Percentiles rank a stretch among this genome's conserved stretches.
Evolutionary conservation across 1,140 invertebrate species (phyloP).

Genomic region (Lanistes nyassanus): DNA sequence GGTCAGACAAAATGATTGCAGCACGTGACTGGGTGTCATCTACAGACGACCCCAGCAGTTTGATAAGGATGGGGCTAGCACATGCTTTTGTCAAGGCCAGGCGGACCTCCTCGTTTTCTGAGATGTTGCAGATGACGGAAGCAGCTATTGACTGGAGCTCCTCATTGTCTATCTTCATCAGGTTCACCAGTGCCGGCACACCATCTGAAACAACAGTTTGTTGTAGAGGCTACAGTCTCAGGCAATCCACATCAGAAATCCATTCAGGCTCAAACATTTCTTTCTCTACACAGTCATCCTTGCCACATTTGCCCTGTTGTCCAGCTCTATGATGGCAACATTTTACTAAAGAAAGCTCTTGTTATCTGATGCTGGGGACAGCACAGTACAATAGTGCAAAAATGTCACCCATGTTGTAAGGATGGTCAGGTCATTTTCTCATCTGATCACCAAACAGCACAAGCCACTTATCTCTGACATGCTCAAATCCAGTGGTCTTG

Average conservation of each 20-base stretch:
- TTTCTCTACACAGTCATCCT: too few relatives aligned
- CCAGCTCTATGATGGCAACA: too few relatives aligned
- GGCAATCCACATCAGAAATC: neutral
- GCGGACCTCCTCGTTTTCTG: slow-evolving; percentile 56
- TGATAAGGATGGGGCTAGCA: slow-evolving; percentile 57
- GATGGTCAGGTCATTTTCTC: too few relatives aligned
- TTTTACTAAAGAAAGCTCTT: too few relatives aligned
- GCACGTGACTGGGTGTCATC: slow-evolving; percentile 65
- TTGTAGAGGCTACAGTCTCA: neutral
- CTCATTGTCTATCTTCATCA: slow-evolving; percentile 55
- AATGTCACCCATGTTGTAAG: too few relatives aligned
- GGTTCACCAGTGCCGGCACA: slow-evolving; percentile 54
- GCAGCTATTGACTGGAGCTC: slow-evolving; percentile 61
- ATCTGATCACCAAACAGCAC: too few relatives aligned
- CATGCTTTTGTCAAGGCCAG: slow-evolving; percentile 50
- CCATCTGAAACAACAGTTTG: slow-evolving; percentile 50
- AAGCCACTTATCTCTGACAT: too few relatives aligned
- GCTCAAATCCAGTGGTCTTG: too few relatives aligned
- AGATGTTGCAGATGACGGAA: slow-evolving; percentile 66
- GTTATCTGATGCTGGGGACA: too few relatives aligned
- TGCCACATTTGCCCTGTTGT: too few relatives aligned
- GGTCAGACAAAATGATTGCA: slow-evolving; percentile 64
- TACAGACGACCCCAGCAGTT: slow-evolving; percentile 54
- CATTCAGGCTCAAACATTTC: too few relatives aligned
- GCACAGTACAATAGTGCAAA: too few relatives aligned